phyloP scores from a whole-genome alignment of 2,888 invertebrate genomes.

The Sphinx pinastri region DNA sequence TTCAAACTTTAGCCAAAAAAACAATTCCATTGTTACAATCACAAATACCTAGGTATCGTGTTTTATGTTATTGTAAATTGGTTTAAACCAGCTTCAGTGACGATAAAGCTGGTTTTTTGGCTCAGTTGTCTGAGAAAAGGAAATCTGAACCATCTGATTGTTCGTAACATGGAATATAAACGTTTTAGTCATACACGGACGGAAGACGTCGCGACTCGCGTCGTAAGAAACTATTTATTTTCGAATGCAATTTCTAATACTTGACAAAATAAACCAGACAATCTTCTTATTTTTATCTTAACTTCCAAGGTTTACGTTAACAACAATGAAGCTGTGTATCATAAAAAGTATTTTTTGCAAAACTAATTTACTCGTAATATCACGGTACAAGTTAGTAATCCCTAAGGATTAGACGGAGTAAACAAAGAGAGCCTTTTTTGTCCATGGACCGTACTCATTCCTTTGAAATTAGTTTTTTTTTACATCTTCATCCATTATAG shows the following conservation, averaged over 20 bases:
- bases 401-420: slow-evolving; percentile 4
- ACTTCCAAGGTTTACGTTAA: neutral
- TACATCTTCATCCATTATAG: neutral
- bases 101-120: too few species aligned
- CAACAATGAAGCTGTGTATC: neutral
- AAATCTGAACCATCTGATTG: too few species aligned
- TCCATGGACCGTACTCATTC: slow-evolving; percentile 10
- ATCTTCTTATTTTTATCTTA: neutral
- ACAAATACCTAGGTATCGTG: too few species aligned
- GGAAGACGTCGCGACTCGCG: too few species aligned
- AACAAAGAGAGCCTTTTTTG: slow-evolving; percentile 11
- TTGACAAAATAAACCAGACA: neutral
- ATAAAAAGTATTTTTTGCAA: slow-evolving; percentile 3
- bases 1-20: too few species aligned
- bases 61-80: too few species aligned
- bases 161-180: too few species aligned
- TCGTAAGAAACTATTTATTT: too few species aligned
- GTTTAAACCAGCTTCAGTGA: too few species aligned
- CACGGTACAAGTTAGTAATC: slow-evolving; percentile 19
- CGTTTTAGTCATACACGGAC: too few species aligned
- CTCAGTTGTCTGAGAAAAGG: too few species aligned
- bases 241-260: neutral
- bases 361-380: slow-evolving; percentile 8
- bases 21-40: too few species aligned
- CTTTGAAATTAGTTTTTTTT: slow-evolving; percentile 8